Base-by-base conservation (phyloP, 2,797 vertebrate species). In the Sebastes hopkinsi region DNA sequence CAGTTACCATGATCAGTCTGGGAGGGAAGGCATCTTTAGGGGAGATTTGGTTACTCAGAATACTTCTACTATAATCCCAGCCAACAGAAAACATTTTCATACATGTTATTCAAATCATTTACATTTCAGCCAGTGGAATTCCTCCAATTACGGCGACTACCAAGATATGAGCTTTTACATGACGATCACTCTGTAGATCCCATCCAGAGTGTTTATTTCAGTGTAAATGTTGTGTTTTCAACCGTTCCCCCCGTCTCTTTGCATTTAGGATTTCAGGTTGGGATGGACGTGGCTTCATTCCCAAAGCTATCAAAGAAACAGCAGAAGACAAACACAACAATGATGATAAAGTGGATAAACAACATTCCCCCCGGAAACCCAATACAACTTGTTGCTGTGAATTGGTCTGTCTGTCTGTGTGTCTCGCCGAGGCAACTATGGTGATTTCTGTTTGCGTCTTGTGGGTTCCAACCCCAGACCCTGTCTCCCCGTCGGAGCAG, bases 401-500 rank as follows among this genome's bases (percentile, higher is more conserved):
- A 92, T 66, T 75, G 79, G 74, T 82, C 81, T 84, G 89, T 91
- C 82, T 85, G 89, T 91, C 87, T 91, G 89, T 90, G 89, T 87
- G 90, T 90, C 85, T 89, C 81, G 22, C 84, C 89, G 77, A 90
- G 86, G 91, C 85, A 91, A 91, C 89, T 89, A 88, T 90, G 84
- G 89, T 82, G 85, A 94, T 91, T 94, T 95, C 86, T 93, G 90
- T 93, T 93, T 91, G 85, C 90, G 84, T 92, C 81, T 93, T 93
- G 92, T 91, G 94, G 95, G 67, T 94, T 95, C 79, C 82, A 87
- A 88, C 80, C 87, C 82, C 90, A 93, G 91, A 92, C 85, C 90
- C 87, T 71, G 89, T 93, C 90, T 92, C 88, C 87, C 85, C 75
- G 82, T 90, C 32, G 67, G 88, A 89, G 90, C 83, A 75, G 88